Base-by-base conservation (phyloP, 2,888 invertebrate genomes). In the Helleia helle region DNA sequence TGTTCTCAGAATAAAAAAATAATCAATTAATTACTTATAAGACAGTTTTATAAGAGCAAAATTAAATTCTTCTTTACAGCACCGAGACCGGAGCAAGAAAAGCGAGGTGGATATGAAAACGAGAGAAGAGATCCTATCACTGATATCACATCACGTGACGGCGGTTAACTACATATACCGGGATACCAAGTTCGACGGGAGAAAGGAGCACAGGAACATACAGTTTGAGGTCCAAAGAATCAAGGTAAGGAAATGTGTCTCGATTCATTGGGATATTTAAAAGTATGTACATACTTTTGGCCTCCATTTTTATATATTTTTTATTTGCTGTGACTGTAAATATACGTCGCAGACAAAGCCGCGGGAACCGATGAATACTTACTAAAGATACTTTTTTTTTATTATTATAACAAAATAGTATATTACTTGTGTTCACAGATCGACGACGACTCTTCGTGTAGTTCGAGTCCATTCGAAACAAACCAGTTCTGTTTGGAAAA, bases 61-160 rank as follows among this genome's bases (percentile, higher is more conserved):
- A n/a, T n/a, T n/a, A n/a, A n/a, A 2, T 4, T 13, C 2, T 22
- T 24, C 4, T 4, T 79, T 73, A 5, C 75, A 94, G 93, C 92
- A 93, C 62, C 77, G 86, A 39, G 93, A 94, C 71, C 87, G 88
- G 2, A 86, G 86, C 43, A 90, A 90, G 60, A 89, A 87, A 65
- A 75, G 67, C 44, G 91, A 91, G 65, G 89, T 91, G 26, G 91
- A 91, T 59, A 93, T 93, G 76, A 96, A 97, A 79, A 97, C 97
- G 1, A 88, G 95, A 46, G 98, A 99, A 72, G 99, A 99, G 86
- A 99, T 99, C 62, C 88, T 97, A 48, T 96, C 97, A 0, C 87
- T 99, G 58, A 98, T 99, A 75, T 96, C 97, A 43, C 97, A 97
- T 77, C 99, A 99, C 79, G 97, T 99, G 58, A 97, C 97, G 57